These are phyloP conservation scores for Genyomyrus donnyi DNA, from an alignment of 2,113 vertebrate genomes.

Conservation along the genomic window DNA sequence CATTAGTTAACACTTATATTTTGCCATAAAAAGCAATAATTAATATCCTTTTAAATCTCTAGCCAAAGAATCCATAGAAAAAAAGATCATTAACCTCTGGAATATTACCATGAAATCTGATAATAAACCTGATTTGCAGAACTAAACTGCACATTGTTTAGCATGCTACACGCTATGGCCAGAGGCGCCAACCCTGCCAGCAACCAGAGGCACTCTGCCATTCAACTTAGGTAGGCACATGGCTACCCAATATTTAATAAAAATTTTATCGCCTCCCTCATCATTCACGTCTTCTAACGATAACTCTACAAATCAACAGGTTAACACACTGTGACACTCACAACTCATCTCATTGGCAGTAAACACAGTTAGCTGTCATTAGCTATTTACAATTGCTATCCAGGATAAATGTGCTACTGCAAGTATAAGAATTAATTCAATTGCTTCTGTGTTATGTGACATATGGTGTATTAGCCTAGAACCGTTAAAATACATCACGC, in stretches of 20 bases:
- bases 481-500: neutral
- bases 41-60: too few species aligned
- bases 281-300: neutral
- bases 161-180: neutral
- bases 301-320: neutral
- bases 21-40: too few species aligned
- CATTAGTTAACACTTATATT: neutral
- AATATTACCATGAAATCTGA: too few species aligned
- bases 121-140: neutral
- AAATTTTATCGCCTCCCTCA: neutral
- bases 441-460: neutral
- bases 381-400: neutral
- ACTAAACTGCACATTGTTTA: neutral
- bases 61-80: too few species aligned
- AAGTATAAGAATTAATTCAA: neutral
- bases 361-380: neutral
- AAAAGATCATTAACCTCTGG: too few species aligned
- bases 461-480: neutral
- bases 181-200: neutral
- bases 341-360: too few species aligned
- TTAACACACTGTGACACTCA: neutral
- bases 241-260: neutral
- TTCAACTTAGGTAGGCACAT: neutral
- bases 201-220: neutral
- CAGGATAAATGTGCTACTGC: neutral